Conservation (phyloP, 2,113 vertebrate species). For the Nerophis lumbriciformis region DNA sequence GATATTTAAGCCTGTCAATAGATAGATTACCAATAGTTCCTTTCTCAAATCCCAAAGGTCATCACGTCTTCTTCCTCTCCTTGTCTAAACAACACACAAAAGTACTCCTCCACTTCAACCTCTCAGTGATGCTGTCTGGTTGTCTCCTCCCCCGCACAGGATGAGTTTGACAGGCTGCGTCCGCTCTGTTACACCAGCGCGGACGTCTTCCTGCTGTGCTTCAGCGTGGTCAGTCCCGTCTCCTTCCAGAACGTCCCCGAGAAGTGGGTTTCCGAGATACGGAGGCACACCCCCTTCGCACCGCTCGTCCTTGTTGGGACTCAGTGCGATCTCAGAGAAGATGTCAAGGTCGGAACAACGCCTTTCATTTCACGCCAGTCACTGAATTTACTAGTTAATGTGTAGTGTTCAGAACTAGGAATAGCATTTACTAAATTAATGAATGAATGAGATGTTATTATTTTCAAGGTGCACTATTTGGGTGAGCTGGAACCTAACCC, state of each 20-base stretch:
- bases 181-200: constrained; percentile 92
- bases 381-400: background rate
- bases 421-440: too few relatives aligned
- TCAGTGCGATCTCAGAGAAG: constrained; percentile 88
- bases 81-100: background rate
- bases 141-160: constrained; percentile 64
- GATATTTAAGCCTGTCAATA: background rate
- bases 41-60: background rate
- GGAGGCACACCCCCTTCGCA: constrained; percentile 80
- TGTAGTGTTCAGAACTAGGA: too few relatives aligned
- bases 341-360: constrained; percentile 76
- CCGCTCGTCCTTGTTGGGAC: constrained; percentile 90
- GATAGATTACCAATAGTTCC: background rate
- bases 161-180: constrained; percentile 93
- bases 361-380: background rate
- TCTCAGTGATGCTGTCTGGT: background rate
- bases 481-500: too few relatives aligned
- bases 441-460: too few relatives aligned
- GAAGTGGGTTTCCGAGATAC: constrained; percentile 92
- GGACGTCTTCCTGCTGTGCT: constrained; percentile 92
- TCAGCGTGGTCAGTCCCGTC: constrained; percentile 89
- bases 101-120: background rate
- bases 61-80: background rate
- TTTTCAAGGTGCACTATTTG: too few relatives aligned
- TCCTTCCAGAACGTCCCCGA: constrained; percentile 93